Evolutionary conservation across 2,888 invertebrate species (phyloP), one percentile per base, ranked within the genome.

Genomic region (Spisula solida): DNA sequence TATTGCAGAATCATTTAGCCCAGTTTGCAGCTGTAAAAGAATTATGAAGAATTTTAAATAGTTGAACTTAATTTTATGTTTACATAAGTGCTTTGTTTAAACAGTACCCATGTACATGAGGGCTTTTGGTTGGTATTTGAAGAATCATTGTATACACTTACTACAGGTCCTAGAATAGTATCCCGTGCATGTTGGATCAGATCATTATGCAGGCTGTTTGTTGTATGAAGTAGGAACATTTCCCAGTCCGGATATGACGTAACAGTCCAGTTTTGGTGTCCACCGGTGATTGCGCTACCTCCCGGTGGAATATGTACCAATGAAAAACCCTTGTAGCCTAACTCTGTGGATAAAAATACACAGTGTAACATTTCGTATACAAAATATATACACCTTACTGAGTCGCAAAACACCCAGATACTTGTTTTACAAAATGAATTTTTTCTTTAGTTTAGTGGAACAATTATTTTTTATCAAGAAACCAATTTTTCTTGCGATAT

Each of bases 191-290:
- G 89, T 25, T 83, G 56, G 41, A 51, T 79, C 0, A 89, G 12
- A 18, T 81, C 82, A 48, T 47, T 25, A 20, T 51, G 83, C 0
- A 86, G 60, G 12, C 70, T 56, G 8, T 70, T 47, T 20, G 86
- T 47, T 16, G 89, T 86, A 18, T 81, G 82, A 0, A 89, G 86
- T 16, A 89, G 66, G 25, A 55, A 75, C 86, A 89, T 83, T 81
- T 89, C 89, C 84, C 51, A 81, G 47, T 84, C 86, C 80, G 89
- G 89, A 81, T 55, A 84, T 86, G 89, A 86, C 81, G 89, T 86
- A 55, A 89, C 86, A 16, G 89, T 86, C 51, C 41, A 34, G 55
- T 89, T 89, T n/a, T 78, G 80, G 56, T 82, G 70, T 25, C 81
- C 56, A 34, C 86, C 86, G 31, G 55, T 34, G 29, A 25, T 47